phyloP scores from a whole-genome alignment of 2,888 invertebrate species.

The Rosalia funebris region DNA sequence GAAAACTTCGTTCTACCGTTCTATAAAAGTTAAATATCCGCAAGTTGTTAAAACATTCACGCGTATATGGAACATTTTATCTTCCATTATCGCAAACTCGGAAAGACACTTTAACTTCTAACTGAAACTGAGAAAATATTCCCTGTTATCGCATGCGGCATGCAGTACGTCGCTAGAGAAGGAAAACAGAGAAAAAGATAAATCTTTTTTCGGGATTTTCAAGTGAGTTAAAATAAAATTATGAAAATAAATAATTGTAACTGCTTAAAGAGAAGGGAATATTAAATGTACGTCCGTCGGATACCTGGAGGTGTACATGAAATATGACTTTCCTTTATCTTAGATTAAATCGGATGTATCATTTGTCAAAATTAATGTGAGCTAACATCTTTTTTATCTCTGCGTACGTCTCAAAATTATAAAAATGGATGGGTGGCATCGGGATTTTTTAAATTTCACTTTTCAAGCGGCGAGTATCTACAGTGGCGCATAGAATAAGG shows the following conservation, averaged over 20 bases:
- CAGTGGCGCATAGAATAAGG: background rate
- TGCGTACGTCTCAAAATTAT: conserved; percentile 19
- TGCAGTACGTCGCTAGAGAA: background rate
- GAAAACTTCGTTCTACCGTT: background rate
- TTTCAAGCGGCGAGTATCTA: background rate
- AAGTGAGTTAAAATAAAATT: conserved; percentile 12
- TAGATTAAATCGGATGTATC: conserved; percentile 35
- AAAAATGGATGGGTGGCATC: conserved; percentile 5
- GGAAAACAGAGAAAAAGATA: background rate
- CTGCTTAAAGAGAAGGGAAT: background rate
- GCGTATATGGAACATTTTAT: conserved; percentile 13
- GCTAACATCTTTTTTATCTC: conserved; percentile 34
- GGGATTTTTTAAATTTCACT: conserved; percentile 1
- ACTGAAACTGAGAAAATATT: conserved; percentile 15
- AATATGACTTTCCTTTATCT: conserved; percentile 30
- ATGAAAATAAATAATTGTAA: background rate
- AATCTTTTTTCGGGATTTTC: background rate
- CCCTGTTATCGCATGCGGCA: conserved; percentile 3
- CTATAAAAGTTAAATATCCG: background rate
- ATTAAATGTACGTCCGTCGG: conserved; percentile 3
- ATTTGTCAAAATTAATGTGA: conserved; percentile 38
- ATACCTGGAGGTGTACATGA: conserved; percentile 17
- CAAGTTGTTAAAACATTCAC: conserved; percentile 18
- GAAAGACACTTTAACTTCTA: conserved; percentile 22
- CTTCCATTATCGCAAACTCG: conserved; percentile 19